Percentiles rank a stretch among this genome's conserved stretches.
Conservation (phyloP, 2,113 vertebrate species). For the Corythaixoides concolor region DNA sequence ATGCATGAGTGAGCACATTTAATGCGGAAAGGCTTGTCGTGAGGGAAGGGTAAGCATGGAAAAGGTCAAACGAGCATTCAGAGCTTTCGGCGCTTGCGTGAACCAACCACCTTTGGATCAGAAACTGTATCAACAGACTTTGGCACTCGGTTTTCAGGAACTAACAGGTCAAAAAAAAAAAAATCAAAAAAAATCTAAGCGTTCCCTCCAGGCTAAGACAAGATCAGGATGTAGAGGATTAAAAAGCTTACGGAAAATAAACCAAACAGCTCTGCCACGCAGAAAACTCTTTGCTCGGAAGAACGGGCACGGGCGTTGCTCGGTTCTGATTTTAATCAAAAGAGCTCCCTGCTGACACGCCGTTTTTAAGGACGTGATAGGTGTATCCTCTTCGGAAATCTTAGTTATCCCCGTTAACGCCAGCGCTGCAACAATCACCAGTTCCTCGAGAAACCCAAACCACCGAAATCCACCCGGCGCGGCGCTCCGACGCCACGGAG, state of each 20-base stretch:
- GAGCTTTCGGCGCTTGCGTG: neutral
- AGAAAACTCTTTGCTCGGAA: neutral
- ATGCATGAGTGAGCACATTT: neutral
- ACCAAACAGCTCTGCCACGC: neutral
- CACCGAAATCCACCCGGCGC: too few species aligned
- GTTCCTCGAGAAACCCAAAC: too few species aligned
- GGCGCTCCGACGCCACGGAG: neutral
- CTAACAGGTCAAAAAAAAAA: constrained; percentile 29
- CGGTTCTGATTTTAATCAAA: neutral
- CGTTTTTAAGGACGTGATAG: neutral
- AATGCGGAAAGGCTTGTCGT: neutral
- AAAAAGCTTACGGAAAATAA: constrained; percentile 20
- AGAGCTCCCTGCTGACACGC: accelerated
- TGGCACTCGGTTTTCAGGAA: neutral
- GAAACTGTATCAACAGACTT: neutral
- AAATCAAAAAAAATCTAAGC: neutral
- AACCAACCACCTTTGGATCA: neutral
- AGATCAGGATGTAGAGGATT: constrained; percentile 51
- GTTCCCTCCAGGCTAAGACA: constrained; percentile 28
- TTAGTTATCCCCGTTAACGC: neutral
- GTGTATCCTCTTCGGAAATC: accelerated
- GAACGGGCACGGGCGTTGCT: neutral
- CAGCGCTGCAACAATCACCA: too few species aligned
- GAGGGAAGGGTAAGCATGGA: neutral
- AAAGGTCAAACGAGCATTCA: neutral